These are phyloP conservation scores for Bergia puertoricense DNA, from an alignment of 92 coral and sea anemone species.

Conservation along the genomic window DNA sequence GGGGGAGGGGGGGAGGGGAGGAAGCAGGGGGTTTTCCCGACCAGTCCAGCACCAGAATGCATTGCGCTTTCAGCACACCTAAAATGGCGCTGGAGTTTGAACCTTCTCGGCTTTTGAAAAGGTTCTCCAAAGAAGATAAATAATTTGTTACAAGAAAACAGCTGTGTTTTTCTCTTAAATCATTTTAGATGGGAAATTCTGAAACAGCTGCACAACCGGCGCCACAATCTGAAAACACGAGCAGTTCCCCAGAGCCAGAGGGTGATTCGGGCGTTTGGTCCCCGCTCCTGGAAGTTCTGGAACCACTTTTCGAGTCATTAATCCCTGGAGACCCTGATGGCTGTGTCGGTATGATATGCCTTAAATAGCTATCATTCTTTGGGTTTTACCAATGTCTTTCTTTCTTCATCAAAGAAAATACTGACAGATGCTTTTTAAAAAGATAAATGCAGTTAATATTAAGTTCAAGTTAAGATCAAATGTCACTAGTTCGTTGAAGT, in stretches of 20 bases:
- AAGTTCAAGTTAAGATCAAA: neutral
- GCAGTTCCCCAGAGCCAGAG: neutral
- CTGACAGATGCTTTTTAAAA: too few species aligned
- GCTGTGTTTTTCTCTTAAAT: neutral
- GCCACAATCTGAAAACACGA: neutral
- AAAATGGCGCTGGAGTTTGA: neutral
- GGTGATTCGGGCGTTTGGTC: neutral
- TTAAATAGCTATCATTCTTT: too few species aligned
- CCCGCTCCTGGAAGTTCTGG: neutral
- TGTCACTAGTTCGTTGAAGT: neutral
- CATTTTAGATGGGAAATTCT: slow-evolving; percentile 2
- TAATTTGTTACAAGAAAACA: neutral
- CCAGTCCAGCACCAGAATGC: neutral
- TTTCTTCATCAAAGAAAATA: too few species aligned
- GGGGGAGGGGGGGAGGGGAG: too few species aligned
- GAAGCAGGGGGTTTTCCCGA: too few species aligned
- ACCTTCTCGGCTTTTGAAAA: neutral
- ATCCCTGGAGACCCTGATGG: slow-evolving; percentile 22
- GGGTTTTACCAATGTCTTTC: too few species aligned
- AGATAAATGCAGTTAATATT: too few species aligned
- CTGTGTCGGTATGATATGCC: slow-evolving; percentile 3
- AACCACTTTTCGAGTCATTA: neutral
- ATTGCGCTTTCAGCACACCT: neutral
- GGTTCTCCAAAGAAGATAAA: neutral
- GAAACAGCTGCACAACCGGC: slow-evolving; percentile 10